Base-by-base conservation (phyloP, 2,113 vertebrate genomes). In the Malurus elegans region DNA sequence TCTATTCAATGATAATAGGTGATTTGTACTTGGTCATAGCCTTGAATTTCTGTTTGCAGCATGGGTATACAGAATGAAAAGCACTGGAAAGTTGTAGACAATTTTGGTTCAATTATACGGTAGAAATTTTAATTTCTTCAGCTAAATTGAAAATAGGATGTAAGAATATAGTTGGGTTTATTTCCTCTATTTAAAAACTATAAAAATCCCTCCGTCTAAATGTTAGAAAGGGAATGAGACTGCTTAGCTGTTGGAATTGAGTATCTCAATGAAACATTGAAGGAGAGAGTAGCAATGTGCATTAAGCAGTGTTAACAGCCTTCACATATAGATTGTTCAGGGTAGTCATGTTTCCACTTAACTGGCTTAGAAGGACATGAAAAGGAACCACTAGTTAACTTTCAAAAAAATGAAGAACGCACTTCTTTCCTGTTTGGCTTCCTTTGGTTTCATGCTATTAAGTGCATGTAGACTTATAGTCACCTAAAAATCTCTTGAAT, bases 71-170 rank as follows among this genome's bases (percentile, higher is more conserved):
- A 88, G 72, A 91, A 94, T 60, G 31, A 92, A 89, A 95, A 95
- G 29, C 42, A 42, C 47, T 73, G 78, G 40, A 75, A 88, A 82
- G 28, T 53, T 60, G 16, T 61, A 93, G 94, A 90, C 91, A 95
- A 93, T 91, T 96, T 96, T 72, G 60, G 57, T 69, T 91, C 47
- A 92, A 80, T 95, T 96, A 91, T 53, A 50, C 44, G 31, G 57
- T 58, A 95, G 54, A 83, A 92, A 79, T 92, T 95, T 95, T 90
- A 86, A 87, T 93, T 94, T 86, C 42, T 88, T 18, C 90, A 79
- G n/a, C 50, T 95, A 95, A 96, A 95, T 95, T 95, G 81, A 95
- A 96, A 94, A 90, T 67, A 79, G 64, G 86, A 93, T 76, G 96
- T 87, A 94, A 95, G 71, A 71, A 13, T 74, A 86, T 34, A 60